Conservation (phyloP, 2,113 vertebrate species). For the Hippocampus zosterae region DNA sequence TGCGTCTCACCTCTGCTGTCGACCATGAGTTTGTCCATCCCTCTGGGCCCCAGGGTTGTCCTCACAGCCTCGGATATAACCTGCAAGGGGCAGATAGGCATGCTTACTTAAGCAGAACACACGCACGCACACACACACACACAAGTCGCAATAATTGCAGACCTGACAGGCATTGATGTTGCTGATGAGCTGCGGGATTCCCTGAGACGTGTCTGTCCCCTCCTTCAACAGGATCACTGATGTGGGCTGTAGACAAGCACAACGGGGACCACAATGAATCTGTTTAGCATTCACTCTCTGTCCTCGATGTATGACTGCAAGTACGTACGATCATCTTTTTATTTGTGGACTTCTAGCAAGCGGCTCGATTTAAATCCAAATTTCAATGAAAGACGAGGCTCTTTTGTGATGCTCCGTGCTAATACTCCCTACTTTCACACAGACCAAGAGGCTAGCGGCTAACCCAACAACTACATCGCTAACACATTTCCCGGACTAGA, state of each 20-base stretch:
- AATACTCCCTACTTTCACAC: background rate
- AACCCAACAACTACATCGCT: background rate
- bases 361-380: too few relatives aligned
- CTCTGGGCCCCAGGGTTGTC: conserved; percentile 93
- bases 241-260: conserved; percentile 75
- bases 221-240: conserved; percentile 95
- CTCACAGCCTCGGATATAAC: conserved; percentile 92
- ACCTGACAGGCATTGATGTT: conserved; percentile 97
- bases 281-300: too few relatives aligned
- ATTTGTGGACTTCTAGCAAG: too few relatives aligned
- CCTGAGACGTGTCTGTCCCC: conserved; percentile 94
- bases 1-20: conserved; percentile 81
- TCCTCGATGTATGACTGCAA: too few relatives aligned
- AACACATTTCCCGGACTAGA: too few relatives aligned
- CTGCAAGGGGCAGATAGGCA: conserved; percentile 51
- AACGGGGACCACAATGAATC: background rate
- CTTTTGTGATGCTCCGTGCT: background rate
- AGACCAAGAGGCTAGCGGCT: background rate
- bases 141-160: background rate
- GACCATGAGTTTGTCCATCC: conserved; percentile 98
- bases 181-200: conserved; percentile 90
- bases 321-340: too few relatives aligned
- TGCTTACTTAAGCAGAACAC: background rate
- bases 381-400: too few relatives aligned
- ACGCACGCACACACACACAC: accelerated